These are phyloP conservation scores for Polymixis flavicincta DNA, from an alignment of 2,888 invertebrate species.

Conservation along the genomic window DNA sequence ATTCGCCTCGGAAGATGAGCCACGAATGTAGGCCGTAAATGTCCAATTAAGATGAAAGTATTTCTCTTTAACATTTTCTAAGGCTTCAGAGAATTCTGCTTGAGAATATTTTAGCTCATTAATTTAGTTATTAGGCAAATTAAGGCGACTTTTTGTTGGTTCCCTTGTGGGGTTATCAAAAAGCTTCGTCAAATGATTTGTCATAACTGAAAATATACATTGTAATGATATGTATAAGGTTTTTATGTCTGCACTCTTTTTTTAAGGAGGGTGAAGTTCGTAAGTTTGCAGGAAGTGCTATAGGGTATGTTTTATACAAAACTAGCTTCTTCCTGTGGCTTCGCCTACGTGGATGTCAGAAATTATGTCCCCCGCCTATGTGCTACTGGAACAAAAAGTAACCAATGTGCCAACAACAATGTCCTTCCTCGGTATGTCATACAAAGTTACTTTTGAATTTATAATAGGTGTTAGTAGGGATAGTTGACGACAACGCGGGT, in stretches of 20 bases:
- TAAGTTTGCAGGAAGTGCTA: not conserved
- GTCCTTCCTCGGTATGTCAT: too few relatives aligned
- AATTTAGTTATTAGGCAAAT: conserved; percentile 40
- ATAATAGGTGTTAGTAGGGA: not conserved
- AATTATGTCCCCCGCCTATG: too few relatives aligned
- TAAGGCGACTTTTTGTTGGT: conserved; percentile 3
- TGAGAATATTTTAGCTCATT: conserved; percentile 55
- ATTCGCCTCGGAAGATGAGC: conserved; percentile 20
- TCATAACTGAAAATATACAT: conserved; percentile 13
- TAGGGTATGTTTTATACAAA: too few relatives aligned
- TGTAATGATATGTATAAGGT: not conserved
- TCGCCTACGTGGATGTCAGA: too few relatives aligned
- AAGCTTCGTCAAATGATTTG: conserved; percentile 2
- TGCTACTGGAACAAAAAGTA: too few relatives aligned
- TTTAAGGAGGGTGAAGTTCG: not conserved
- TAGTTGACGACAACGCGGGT: not conserved
- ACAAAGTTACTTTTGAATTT: not conserved
- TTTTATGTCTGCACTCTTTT: not conserved
- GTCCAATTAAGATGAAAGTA: conserved; percentile 59
- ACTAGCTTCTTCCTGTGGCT: too few relatives aligned
- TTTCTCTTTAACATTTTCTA: conserved; percentile 21
- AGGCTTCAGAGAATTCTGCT: conserved; percentile 27
- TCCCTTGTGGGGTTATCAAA: not conserved
- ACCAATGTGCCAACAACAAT: too few relatives aligned
- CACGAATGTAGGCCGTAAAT: conserved; percentile 40